Conservation (phyloP, 2,888 invertebrate genomes). For the Stenurella melanura region DNA sequence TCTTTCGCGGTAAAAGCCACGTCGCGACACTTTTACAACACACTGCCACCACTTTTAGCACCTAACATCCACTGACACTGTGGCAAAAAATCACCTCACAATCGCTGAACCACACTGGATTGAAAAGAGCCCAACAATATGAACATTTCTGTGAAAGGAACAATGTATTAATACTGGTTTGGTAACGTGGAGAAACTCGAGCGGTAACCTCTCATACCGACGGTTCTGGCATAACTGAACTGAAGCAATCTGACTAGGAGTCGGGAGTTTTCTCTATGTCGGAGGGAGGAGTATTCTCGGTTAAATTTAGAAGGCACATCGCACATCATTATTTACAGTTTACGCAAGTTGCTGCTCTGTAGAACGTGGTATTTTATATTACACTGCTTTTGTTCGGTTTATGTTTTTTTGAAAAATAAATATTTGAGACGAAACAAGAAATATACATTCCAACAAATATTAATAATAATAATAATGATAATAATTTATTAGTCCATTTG, state of each 20-base stretch:
- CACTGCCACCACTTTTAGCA: conserved; percentile 47
- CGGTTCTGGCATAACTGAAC: conserved; percentile 51
- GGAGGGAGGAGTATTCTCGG: conserved; percentile 47
- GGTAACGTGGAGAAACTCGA: conserved; percentile 22
- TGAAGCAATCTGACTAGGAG: conserved; percentile 45
- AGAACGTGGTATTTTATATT: conserved; percentile 49
- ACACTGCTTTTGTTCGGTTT: conserved; percentile 31
- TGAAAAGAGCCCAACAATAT: conserved; percentile 23
- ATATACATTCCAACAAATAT: neutral
- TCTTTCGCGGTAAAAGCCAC: conserved; percentile 62
- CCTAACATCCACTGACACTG: conserved; percentile 37
- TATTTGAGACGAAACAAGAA: conserved; percentile 19
- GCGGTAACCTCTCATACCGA: conserved; percentile 39
- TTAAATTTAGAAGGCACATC: conserved; percentile 56
- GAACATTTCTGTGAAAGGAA: conserved; percentile 41
- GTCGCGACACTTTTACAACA: conserved; percentile 67
- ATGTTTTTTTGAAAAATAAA: conserved; percentile 31
- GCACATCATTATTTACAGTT: conserved; percentile 56
- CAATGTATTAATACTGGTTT: conserved; percentile 38
- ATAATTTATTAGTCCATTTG: too few relatives aligned
- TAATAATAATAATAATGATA: too few relatives aligned
- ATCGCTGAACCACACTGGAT: conserved; percentile 34
- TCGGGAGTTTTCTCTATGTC: conserved; percentile 47
- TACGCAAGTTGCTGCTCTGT: conserved; percentile 49
- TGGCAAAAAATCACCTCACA: conserved; percentile 38